Percentiles rank a stretch among this genome's conserved stretches.
Conservation (phyloP, 1,140 invertebrate genomes). For the Zophobas morio region DNA sequence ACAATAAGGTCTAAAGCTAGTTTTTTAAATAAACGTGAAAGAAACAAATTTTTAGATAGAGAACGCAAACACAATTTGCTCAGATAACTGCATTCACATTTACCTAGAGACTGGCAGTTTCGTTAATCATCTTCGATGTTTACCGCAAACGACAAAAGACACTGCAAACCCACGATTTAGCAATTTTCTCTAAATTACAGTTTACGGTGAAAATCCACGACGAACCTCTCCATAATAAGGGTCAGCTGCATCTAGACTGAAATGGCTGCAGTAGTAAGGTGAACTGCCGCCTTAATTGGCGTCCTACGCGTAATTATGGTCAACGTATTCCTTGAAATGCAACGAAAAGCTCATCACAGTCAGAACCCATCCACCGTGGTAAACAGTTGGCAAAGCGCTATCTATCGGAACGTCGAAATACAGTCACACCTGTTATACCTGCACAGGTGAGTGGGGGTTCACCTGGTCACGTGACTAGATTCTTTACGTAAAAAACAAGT, state of each 20-base stretch:
- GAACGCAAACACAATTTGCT: too few species aligned
- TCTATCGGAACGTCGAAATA: constrained; percentile 50
- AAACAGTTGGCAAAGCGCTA: constrained; percentile 39
- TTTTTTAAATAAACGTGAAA: too few species aligned
- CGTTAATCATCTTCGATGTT: too few species aligned
- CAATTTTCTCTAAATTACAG: not conserved
- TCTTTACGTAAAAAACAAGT: constrained; percentile 51
- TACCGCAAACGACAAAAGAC: too few species aligned
- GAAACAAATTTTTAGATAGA: too few species aligned
- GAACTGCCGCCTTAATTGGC: constrained; percentile 2
- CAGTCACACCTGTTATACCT: constrained; percentile 57
- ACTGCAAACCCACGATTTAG: not conserved
- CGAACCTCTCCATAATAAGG: not conserved
- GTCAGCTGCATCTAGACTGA: not conserved
- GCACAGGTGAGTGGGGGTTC: constrained; percentile 53
- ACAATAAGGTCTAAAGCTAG: too few species aligned
- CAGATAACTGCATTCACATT: too few species aligned
- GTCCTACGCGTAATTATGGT: constrained; percentile 20
- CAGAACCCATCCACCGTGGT: constrained; percentile 14
- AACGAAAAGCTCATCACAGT: constrained; percentile 35
- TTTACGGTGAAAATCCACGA: too few species aligned
- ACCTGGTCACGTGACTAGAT: constrained; percentile 53
- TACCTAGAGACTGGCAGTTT: too few species aligned
- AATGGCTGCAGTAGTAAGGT: not conserved
- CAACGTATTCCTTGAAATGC: constrained; percentile 6